Evolutionary conservation across 2,113 vertebrate genomes (phyloP).

Genomic region (Crotophaga sulcirostris): DNA sequence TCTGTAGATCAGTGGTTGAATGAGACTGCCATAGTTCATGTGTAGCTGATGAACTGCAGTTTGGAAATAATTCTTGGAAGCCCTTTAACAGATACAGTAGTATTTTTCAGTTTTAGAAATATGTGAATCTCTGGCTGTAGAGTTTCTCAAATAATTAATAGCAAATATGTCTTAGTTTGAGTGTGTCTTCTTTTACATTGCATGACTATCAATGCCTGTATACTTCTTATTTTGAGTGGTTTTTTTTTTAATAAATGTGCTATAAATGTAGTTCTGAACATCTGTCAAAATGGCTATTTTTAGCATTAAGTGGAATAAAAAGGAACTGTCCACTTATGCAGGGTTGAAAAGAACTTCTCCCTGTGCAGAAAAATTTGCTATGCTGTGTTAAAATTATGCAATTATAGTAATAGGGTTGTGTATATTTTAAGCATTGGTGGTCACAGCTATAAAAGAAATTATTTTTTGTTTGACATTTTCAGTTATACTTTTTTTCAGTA

Average conservation of each 20-base stretch:
- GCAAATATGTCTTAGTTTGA: neutral
- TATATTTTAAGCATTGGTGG: constrained; percentile 12
- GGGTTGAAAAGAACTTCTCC: constrained; percentile 35
- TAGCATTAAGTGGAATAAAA: constrained; percentile 43
- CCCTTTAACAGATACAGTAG: neutral
- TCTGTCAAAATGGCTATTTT: neutral
- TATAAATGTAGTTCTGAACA: constrained; percentile 24
- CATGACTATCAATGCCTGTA: neutral
- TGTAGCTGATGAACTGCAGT: neutral
- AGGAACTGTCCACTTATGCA: constrained; percentile 40
- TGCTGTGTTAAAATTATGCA: constrained; percentile 32
- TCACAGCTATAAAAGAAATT: neutral
- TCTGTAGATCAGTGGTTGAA: neutral
- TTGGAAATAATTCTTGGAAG: neutral
- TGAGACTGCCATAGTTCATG: neutral
- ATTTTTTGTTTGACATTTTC: neutral
- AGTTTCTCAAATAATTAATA: neutral
- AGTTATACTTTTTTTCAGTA: neutral
- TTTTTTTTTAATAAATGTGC: constrained; percentile 5
- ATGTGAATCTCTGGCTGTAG: neutral
- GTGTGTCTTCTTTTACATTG: neutral
- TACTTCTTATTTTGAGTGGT: neutral
- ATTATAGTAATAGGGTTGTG: neutral
- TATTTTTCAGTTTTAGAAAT: neutral
- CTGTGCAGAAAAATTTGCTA: constrained; percentile 3